Conservation (phyloP, 2,888 invertebrate genomes). For the Cerastis rubricosa region DNA sequence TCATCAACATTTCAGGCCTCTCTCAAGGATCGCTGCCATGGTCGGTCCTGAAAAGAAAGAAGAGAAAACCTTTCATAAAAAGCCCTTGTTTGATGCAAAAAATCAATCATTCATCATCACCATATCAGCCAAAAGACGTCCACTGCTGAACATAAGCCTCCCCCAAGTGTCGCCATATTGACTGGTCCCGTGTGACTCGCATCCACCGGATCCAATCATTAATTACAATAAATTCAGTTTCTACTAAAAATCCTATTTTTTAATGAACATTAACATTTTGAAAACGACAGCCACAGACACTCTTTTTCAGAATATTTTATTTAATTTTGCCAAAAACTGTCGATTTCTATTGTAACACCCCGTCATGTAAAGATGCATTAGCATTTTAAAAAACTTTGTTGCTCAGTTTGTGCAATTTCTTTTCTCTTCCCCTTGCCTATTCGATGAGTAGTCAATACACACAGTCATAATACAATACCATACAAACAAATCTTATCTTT, state of each 20-base stretch:
- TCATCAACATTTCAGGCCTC: neutral
- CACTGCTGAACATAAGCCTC: too few species aligned
- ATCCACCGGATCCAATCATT: neutral
- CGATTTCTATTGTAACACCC: neutral
- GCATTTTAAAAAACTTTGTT: neutral
- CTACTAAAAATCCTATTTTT: neutral
- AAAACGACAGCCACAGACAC: neutral
- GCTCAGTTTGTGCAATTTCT: conserved; percentile 6
- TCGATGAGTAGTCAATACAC: conserved; percentile 66
- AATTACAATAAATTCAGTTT: neutral
- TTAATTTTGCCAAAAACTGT: neutral
- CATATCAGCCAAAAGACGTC: too few species aligned
- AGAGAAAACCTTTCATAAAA: neutral
- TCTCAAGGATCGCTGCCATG: neutral
- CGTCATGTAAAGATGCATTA: neutral
- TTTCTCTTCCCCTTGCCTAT: conserved; percentile 74
- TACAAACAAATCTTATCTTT: conserved; percentile 64
- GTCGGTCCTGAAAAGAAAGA: neutral
- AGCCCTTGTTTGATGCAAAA: neutral
- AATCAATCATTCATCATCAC: neutral
- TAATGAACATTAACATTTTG: neutral
- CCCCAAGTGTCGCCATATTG: too few species aligned
- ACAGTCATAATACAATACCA: conserved; percentile 16
- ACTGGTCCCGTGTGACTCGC: too few species aligned
- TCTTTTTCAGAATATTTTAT: neutral